phyloP scores from a whole-genome alignment of 2,113 vertebrate genomes.

The Stictonetta naevosa region DNA sequence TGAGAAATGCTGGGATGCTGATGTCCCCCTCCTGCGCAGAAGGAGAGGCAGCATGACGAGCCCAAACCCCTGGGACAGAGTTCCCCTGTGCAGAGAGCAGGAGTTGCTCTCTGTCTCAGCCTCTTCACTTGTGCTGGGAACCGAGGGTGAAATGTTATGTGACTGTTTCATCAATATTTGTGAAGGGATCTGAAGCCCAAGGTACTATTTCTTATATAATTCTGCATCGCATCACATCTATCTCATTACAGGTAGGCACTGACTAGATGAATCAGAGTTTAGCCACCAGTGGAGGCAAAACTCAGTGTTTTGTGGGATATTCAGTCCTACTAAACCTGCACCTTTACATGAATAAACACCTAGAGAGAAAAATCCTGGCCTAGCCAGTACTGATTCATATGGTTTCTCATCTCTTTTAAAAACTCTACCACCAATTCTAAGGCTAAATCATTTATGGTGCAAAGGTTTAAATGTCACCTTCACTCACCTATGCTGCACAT shows the following conservation, averaged over 20 bases:
- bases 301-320: not conserved
- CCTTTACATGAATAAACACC: not conserved
- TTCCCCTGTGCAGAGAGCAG: rapidly evolving
- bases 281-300: not conserved
- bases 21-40: not conserved
- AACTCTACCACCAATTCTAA: not conserved
- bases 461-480: not conserved
- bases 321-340: not conserved
- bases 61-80: rapidly evolving
- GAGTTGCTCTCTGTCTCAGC: not conserved
- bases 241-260: not conserved
- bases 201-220: not conserved
- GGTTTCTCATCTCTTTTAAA: not conserved
- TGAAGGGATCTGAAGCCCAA: not conserved
- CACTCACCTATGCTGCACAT: not conserved
- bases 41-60: not conserved
- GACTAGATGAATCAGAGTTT: not conserved
- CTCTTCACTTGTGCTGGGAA: rapidly evolving
- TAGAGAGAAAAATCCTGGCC: not conserved
- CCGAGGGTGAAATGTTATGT: not conserved
- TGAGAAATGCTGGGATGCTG: slow-evolving; percentile 21
- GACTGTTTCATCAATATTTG: not conserved
- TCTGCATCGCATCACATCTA: not conserved
- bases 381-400: not conserved
- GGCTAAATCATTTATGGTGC: not conserved